phyloP scores from a whole-genome alignment of 2,797 vertebrate genomes.

The Betta splendens region DNA sequence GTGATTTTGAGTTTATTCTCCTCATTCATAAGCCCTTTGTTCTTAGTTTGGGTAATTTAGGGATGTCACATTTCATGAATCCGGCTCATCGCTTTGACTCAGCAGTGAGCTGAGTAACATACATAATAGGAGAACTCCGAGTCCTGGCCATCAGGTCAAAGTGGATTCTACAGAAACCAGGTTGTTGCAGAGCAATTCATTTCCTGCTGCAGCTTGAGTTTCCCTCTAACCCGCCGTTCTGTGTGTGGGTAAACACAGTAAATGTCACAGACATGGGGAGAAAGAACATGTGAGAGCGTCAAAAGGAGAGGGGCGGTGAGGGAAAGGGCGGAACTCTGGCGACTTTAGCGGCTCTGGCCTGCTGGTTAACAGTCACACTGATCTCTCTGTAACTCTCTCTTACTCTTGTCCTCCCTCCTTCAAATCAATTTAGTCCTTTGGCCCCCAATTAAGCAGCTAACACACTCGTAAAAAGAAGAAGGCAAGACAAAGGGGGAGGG shows the following conservation, averaged over 20 bases:
- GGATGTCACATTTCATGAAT: no score
- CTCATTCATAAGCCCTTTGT: no score
- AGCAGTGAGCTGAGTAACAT: no score
- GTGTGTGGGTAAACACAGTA: conserved; percentile 6
- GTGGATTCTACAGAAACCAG: conserved; percentile 7
- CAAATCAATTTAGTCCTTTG: conserved; percentile 21
- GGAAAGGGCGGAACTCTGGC: conserved; percentile 22
- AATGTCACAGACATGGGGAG: conserved; percentile 3
- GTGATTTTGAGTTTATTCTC: no score
- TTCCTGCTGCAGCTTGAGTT: neutral
- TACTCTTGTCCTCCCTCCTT: conserved; percentile 18
- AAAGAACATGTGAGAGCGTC: conserved; percentile 8
- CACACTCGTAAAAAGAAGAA: conserved; percentile 44
- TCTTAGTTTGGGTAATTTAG: no score
- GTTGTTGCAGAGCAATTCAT: conserved; percentile 3
- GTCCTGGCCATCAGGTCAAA: neutral
- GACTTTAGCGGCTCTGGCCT: conserved; percentile 40
- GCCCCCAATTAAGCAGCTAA: conserved; percentile 67
- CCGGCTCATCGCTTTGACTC: no score
- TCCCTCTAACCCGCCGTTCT: neutral
- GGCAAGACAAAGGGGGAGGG: conserved; percentile 42
- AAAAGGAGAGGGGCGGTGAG: neutral
- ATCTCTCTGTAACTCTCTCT: conserved; percentile 17
- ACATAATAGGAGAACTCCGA: no score
- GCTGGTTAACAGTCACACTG: conserved; percentile 42